Base-by-base conservation (phyloP, 2,797 vertebrate genomes). In the Podargus strigoides region DNA sequence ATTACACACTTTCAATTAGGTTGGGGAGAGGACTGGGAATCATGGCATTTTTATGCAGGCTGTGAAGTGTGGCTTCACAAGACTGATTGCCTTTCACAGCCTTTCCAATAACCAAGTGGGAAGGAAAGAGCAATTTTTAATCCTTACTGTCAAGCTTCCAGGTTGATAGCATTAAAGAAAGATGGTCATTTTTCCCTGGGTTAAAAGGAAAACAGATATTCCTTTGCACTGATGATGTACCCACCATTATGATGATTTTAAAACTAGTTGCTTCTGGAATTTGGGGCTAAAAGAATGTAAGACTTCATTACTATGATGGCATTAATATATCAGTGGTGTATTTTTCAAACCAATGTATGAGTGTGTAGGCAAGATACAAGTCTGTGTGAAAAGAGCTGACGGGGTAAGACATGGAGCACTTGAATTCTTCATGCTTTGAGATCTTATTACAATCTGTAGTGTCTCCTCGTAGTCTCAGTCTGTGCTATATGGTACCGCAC, bases 81-180 rank as follows among this genome's bases (percentile, higher is more conserved):
- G 98, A 98, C 96, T 97, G 97, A 98, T 98, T 97, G 96, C 98
- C 96, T 98, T 98, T 98, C 97, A 97, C 96, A 97, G 96, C 87
- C 97, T 98, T 98, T 98, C 97, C 98, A 98, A 97, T 98, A 98
- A 97, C 97, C 94, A 97, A 98, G 96, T 96, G 94, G 95, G 92
- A 96, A 98, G 92, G 95, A 97, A 98, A 95, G 97, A 96, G 93
- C 97, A 97, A 97, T 97, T 98, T 98, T 98, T 98, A 98, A 98
- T 98, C 98, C 96, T 98, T 98, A 97, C 97, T 98, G 97, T 98
- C 97, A 98, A 91, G 90, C 88, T 97, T 97, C 96, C 93, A 96
- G 90, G 97, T 97, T 98, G 97, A 97, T 97, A 97, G 96, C 92
- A 85, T 97, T 97, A 97, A 97, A 97, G 95, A 97, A 98, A 97